Base-by-base conservation (phyloP, 2,888 invertebrate species). In the Tipula vernalis region DNA sequence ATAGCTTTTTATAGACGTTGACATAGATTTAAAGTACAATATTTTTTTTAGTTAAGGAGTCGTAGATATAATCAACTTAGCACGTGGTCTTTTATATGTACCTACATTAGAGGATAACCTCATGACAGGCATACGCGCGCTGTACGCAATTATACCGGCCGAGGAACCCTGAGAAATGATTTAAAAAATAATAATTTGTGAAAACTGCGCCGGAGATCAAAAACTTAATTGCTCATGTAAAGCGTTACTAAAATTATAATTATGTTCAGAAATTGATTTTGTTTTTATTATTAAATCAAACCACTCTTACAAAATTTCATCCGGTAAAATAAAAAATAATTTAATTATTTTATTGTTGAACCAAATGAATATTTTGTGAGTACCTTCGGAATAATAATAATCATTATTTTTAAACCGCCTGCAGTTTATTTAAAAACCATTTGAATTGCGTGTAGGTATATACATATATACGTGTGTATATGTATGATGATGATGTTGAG, bases 341-440 rank as follows among this genome's bases (percentile, higher is more conserved):
- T 71, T 71, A 71, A 71, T 71, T 71, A 71, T 71, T 71, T 71
- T 71, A 71, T 71, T 71, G 71, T 71, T 71, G 71, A 71, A 13
- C 71, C 71, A 71, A 71, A 71, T 71, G 71, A 71, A 71, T 71
- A 71, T 71, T 71, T 71, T 71, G 71, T 71, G 71, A 71, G 71
- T 71, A 71, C 71, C 28, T 71, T 71, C 10, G 3, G 71, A 71
- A 71, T 28, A 5, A 15, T 51, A 44, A 44, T 44, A 57, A 57
- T 15, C 15, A 6, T 18, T 57, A 15, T 51, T 57, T 57, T 5
- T 28, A 28, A 36, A 84, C 84, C 84, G 84, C 84, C 84, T 84
- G 84, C 84, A 84, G 84, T 84, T 84, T 84, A 84, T 71, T 28
- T 71, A 71, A 71, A 71, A 71, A 71, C 28, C 71, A 71, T 71